A percentile compares a stretch with the other conserved stretches of the same genome.
Evolutionary conservation across 2,113 vertebrate species (phyloP).

Genomic region (Podilymbus podiceps): DNA sequence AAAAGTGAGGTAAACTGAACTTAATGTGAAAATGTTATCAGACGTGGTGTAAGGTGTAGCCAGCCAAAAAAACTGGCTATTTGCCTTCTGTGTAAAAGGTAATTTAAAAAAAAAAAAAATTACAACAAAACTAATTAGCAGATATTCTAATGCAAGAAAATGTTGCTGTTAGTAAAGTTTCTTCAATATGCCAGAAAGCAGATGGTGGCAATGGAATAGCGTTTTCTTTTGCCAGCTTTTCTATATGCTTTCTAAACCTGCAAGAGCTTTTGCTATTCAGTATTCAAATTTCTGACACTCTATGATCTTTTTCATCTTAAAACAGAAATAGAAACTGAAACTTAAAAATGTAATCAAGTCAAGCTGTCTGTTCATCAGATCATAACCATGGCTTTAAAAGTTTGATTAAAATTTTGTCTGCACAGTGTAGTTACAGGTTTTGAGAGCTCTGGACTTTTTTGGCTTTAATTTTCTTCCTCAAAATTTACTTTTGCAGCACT

Average conservation of each 20-base stretch:
- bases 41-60: slow-evolving; percentile 42
- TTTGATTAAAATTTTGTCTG: slow-evolving; percentile 70
- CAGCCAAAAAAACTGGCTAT: slow-evolving; percentile 48
- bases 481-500: not conserved
- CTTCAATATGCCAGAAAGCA: slow-evolving; percentile 73
- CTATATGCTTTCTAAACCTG: slow-evolving; percentile 79
- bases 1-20: slow-evolving; percentile 38
- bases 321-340: slow-evolving; percentile 79
- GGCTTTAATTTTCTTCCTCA: not conserved
- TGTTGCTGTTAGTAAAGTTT: slow-evolving; percentile 75
- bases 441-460: slow-evolving; percentile 25
- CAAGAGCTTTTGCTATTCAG: slow-evolving; percentile 74
- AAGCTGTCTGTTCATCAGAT: slow-evolving; percentile 71
- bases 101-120: slow-evolving; percentile 18
- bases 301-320: slow-evolving; percentile 75
- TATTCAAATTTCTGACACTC: slow-evolving; percentile 75
- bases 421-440: slow-evolving; percentile 4
- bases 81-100: slow-evolving; percentile 68
- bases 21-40: slow-evolving; percentile 59
- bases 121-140: slow-evolving; percentile 76
- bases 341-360: slow-evolving; percentile 75
- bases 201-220: slow-evolving; percentile 70
- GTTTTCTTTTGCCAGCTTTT: slow-evolving; percentile 76
- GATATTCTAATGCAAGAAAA: slow-evolving; percentile 77
- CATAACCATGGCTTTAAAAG: slow-evolving; percentile 58